Evolutionary conservation across 1,140 invertebrate genomes (phyloP).

Genomic region (Olivierus martensii): DNA sequence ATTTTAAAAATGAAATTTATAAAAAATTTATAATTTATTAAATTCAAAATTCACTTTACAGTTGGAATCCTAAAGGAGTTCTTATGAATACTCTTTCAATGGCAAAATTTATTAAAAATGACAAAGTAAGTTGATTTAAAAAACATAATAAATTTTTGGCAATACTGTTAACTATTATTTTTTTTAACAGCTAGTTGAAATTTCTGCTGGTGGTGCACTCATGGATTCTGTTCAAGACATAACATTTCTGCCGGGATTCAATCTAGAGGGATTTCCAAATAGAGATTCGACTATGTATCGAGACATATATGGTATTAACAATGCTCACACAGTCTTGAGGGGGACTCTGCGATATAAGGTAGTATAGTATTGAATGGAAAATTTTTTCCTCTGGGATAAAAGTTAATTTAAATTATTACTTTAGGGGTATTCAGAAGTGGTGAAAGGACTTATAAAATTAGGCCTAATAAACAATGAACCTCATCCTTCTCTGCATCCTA

Average conservation of each 20-base stretch:
- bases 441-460: constrained; percentile 67
- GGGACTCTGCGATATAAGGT: constrained; percentile 79
- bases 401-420: background rate
- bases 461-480: constrained; percentile 76
- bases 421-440: constrained; percentile 72
- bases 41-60: background rate
- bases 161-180: no score
- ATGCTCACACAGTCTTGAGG: constrained; percentile 76
- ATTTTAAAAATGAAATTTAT: background rate
- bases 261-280: constrained; percentile 92
- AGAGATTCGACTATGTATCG: constrained; percentile 85
- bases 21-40: no score
- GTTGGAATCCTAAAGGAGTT: constrained; percentile 86
- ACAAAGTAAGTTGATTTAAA: constrained; percentile 50
- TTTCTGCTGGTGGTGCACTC: constrained; percentile 73
- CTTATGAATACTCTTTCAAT: constrained; percentile 74
- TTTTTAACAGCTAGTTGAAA: constrained; percentile 57
- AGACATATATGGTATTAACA: constrained; percentile 58
- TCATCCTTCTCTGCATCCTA: constrained; percentile 73
- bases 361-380: no score
- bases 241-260: constrained; percentile 90
- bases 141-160: no score
- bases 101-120: constrained; percentile 74
- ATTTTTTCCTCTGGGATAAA: background rate
- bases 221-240: constrained; percentile 60